These are phyloP conservation scores for Metridium senile DNA, from an alignment of 92 coral and sea anemone species.

Conservation along the genomic window DNA sequence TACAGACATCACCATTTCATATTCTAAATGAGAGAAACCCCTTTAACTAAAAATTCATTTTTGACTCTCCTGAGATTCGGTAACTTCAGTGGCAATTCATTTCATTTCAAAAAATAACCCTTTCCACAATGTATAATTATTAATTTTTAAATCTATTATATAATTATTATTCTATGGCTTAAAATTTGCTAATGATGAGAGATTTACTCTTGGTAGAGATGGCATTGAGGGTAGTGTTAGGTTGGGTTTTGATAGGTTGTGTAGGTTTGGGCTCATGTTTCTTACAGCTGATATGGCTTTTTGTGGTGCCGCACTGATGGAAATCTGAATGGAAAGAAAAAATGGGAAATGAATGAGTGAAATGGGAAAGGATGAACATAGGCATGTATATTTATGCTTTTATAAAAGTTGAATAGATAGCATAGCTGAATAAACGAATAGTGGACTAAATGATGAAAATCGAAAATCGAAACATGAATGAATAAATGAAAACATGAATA, in stretches of 20 bases:
- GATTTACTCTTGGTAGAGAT: constrained; percentile 71
- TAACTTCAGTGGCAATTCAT: background rate
- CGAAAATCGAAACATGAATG: too few species aligned
- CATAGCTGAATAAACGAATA: too few species aligned
- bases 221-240: constrained; percentile 73
- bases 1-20: too few species aligned
- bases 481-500: too few species aligned
- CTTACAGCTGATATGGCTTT: constrained; percentile 98
- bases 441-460: too few species aligned
- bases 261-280: constrained; percentile 92
- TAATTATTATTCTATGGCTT: constrained; percentile 37
- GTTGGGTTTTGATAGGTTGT: constrained; percentile 84
- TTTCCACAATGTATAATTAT: background rate
- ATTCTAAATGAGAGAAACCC: too few species aligned
- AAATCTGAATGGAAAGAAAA: constrained; percentile 63
- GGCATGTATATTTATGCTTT: background rate
- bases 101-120: background rate
- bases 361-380: background rate
- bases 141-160: constrained; percentile 3
- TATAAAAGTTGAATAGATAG: too few species aligned
- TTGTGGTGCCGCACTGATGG: constrained; percentile 95
- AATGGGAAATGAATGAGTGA: background rate
- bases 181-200: constrained; percentile 72
- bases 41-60: too few species aligned
- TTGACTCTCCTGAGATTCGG: too few species aligned